Evolutionary conservation across 1,140 invertebrate genomes (phyloP), one percentile per base, ranked within the genome.

Genomic region (Calosoma granatense): DNA sequence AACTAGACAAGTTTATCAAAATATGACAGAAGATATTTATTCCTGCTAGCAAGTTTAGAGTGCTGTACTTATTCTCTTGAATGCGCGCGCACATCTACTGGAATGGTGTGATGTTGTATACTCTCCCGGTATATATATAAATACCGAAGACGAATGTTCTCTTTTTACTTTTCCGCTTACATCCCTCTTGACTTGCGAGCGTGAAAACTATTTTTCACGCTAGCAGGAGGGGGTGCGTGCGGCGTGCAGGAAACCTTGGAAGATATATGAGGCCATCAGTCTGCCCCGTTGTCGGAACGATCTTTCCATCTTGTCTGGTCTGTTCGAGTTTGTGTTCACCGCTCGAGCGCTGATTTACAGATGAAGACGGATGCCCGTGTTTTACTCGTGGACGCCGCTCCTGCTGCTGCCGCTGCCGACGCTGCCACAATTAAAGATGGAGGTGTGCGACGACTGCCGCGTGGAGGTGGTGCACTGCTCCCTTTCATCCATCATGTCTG

Each of bases 121-220:
- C n/a, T n/a, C n/a, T n/a, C n/a, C n/a, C n/a, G n/a, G n/a, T n/a
- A n/a, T n/a, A n/a, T n/a, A n/a, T 36, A 36, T 36, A 36, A 36
- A 36, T 36, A 36, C 6, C 6, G n/a, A 36, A 47, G 41, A 47
- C 41, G 17, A 47, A 47, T 47, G 41, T 47, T 3, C 41, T 17
- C 41, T 47, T 47, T 47, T 47, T 47, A 47, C 41, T 47, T 47
- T 47, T 47, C 41, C 41, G 41, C 41, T 47, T 47, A 47, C 41
- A 47, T 47, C 41, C 41, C 41, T 47, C 41, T 47, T 47, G 26
- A 47, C 41, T 47, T 47, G 41, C 41, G 6, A 17, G 6, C 41
- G 41, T 47, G 41, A 47, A 47, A 47, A 47, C 6, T 12, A 47
- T 6, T 47, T 47, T 47, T 47, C 41, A 47, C 41, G 17, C 41